phyloP scores from a whole-genome alignment of 2,113 vertebrate species.

The Maccullochella peelii region DNA sequence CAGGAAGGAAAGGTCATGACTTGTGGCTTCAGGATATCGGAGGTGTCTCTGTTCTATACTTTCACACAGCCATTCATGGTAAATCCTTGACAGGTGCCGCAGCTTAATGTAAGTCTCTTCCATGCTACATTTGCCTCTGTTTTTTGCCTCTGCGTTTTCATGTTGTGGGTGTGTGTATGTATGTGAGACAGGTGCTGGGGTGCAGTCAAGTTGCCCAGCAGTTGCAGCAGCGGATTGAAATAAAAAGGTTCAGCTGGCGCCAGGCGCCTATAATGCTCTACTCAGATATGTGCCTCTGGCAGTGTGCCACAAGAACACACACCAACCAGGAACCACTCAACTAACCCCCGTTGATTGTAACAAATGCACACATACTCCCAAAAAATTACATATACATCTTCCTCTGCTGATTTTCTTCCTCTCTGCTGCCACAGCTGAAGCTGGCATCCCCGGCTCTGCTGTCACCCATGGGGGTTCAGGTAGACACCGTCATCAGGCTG shows the following conservation, averaged over 20 bases:
- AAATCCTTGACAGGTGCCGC: slow-evolving; percentile 78
- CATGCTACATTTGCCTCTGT: slow-evolving; percentile 26
- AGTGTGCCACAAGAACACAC: slow-evolving; percentile 57
- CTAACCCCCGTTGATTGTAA: slow-evolving; percentile 21
- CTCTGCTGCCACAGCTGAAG: slow-evolving; percentile 53
- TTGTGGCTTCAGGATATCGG: slow-evolving; percentile 26
- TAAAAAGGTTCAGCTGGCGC: slow-evolving; percentile 81
- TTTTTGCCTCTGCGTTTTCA: slow-evolving; percentile 49
- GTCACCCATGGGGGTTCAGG: slow-evolving; percentile 53
- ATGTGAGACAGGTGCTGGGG: slow-evolving; percentile 80
- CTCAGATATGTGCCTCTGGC: slow-evolving; percentile 82
- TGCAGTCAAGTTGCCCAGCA: slow-evolving; percentile 74
- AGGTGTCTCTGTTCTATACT: slow-evolving; percentile 30
- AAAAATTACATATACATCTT: slow-evolving; percentile 26
- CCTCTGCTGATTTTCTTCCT: slow-evolving; percentile 8
- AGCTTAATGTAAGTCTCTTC: slow-evolving; percentile 48
- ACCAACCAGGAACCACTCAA: slow-evolving; percentile 11
- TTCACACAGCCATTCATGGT: slow-evolving; percentile 37
- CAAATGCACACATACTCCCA: slow-evolving; percentile 28
- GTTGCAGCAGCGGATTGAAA: slow-evolving; percentile 64
- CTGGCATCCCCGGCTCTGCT: slow-evolving; percentile 57
- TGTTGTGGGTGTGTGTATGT: slow-evolving; percentile 35
- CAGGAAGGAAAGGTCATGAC: slow-evolving; percentile 39
- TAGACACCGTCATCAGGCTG: slow-evolving; percentile 71
- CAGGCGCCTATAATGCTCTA: slow-evolving; percentile 64